phyloP scores from a whole-genome alignment of 2,113 vertebrate genomes.

The Ifrita kowaldi region DNA sequence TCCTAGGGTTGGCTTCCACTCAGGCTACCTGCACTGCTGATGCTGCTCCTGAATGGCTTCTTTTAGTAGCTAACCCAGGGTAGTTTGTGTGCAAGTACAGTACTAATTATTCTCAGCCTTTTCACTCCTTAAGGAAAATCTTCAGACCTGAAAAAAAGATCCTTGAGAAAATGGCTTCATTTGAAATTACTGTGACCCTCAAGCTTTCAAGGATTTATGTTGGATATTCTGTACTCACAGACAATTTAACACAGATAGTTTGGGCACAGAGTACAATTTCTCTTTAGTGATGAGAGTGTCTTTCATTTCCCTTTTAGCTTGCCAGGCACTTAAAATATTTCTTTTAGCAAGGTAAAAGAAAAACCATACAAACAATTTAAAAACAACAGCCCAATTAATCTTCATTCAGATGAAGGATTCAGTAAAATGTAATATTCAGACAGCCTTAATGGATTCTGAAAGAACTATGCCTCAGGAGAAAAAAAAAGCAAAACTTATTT shows the following conservation, averaged over 20 bases:
- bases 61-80: background rate
- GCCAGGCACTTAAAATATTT: background rate
- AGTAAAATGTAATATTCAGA: background rate
- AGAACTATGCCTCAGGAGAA: background rate
- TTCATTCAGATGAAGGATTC: background rate
- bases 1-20: background rate
- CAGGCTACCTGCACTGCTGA: background rate
- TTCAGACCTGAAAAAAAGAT: background rate
- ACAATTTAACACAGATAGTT: background rate
- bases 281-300: background rate
- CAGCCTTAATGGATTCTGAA: background rate
- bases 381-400: background rate
- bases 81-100: accelerated
- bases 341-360: background rate
- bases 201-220: background rate
- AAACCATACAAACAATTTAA: background rate
- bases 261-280: background rate
- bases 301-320: background rate
- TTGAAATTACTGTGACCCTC: background rate
- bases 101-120: background rate
- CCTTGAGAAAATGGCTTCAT: background rate
- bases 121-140: background rate
- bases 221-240: background rate
- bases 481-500: background rate
- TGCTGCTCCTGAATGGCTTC: background rate